A percentile compares a stretch with the other conserved stretches of the same genome.
Conservation (phyloP, 2,888 invertebrate species). For the Camptogramma bilineatum region DNA sequence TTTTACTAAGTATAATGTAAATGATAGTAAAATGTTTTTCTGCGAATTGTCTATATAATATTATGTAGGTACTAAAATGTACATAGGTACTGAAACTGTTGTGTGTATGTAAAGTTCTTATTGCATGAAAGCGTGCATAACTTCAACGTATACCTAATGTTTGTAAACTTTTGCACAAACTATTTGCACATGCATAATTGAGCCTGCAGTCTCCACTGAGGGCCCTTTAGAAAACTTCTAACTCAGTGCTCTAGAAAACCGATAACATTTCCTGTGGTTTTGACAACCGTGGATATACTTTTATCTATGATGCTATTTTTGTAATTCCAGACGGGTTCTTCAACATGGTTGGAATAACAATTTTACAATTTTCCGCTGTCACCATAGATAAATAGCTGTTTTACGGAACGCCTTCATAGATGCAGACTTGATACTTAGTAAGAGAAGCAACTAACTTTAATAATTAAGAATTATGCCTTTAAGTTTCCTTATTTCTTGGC, state of each 20-base stretch:
- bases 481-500: no score
- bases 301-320: conserved; percentile 77
- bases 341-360: conserved; percentile 81
- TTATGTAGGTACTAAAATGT: no score
- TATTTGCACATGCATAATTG: background rate
- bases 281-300: conserved; percentile 67
- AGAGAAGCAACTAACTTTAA: background rate
- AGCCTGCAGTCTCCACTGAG: no score
- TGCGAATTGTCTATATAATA: no score
- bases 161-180: background rate
- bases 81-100: conserved; percentile 7
- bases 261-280: conserved; percentile 46
- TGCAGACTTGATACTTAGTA: background rate
- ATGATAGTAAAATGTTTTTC: no score
- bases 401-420: conserved; percentile 16
- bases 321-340: conserved; percentile 75
- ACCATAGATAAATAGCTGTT: conserved; percentile 49
- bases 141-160: background rate
- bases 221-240: background rate
- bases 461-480: no score
- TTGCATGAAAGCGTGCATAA: background rate
- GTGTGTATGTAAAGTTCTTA: background rate
- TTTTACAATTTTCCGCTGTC: conserved; percentile 79
- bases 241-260: conserved; percentile 16
- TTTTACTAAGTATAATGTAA: no score